phyloP scores from a whole-genome alignment of 2,797 vertebrate genomes.

The Okamejei kenojei region DNA sequence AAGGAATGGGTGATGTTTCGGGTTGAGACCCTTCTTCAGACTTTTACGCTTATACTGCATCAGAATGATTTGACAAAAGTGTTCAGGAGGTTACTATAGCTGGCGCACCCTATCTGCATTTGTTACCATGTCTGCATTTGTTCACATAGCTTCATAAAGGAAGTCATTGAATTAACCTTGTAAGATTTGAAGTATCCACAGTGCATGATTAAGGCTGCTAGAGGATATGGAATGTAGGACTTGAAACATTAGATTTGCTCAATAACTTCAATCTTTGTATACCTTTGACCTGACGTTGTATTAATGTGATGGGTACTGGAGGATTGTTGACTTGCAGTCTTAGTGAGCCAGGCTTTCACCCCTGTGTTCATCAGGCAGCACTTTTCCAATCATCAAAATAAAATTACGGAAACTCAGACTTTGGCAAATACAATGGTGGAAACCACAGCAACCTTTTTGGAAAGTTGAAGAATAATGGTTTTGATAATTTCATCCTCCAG shows the following conservation, averaged over 20 bases:
- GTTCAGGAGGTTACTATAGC: background rate
- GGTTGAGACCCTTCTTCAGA: too few species aligned
- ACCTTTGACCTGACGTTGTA: background rate
- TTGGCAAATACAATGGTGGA: background rate
- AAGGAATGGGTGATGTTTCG: too few species aligned
- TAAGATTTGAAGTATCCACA: background rate
- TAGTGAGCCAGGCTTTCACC: background rate
- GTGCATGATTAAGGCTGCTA: background rate
- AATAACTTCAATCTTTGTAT: background rate
- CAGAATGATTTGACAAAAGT: background rate
- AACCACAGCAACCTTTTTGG: background rate
- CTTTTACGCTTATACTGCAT: background rate
- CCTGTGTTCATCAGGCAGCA: background rate
- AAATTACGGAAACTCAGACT: background rate
- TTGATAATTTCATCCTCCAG: background rate
- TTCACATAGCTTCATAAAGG: background rate
- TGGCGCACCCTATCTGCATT: background rate
- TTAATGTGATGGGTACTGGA: background rate
- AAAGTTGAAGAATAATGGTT: background rate
- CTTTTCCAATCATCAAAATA: background rate
- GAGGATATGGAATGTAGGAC: too few species aligned
- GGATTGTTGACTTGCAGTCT: too few species aligned
- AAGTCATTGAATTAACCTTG: background rate
- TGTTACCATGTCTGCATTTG: background rate
- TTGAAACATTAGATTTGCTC: background rate